Conservation (phyloP, 2,113 vertebrate genomes). For the Heterocephalus glaber region DNA sequence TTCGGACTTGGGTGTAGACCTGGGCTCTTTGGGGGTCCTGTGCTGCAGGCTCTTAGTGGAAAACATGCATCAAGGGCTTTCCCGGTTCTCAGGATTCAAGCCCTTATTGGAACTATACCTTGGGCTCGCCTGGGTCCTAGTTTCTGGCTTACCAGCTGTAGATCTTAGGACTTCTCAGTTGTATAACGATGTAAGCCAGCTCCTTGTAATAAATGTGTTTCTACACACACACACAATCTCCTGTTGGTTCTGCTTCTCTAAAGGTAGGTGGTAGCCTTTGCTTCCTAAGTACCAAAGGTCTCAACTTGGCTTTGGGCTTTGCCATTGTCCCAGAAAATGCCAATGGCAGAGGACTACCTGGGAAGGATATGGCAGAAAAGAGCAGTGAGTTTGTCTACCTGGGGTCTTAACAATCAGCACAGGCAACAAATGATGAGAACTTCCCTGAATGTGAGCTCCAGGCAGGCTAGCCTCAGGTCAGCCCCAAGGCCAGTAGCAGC, state of each 20-base stretch:
- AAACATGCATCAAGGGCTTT: accelerated
- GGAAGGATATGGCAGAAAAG: neutral
- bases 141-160: neutral
- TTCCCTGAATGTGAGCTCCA: too few relatives aligned
- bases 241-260: neutral
- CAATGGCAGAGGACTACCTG: neutral
- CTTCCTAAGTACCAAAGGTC: neutral
- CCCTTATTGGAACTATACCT: too few relatives aligned
- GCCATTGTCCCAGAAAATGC: accelerated
- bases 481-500: neutral
- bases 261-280: neutral
- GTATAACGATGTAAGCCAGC: accelerated
- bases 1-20: accelerated
- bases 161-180: neutral
- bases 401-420: accelerated
- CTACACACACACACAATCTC: accelerated
- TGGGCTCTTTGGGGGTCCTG: neutral
- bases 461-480: neutral
- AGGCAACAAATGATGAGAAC: accelerated
- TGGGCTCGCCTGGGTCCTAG: too few relatives aligned
- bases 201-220: neutral
- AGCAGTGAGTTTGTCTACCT: neutral
- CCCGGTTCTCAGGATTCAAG: neutral
- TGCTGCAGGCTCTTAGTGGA: neutral
- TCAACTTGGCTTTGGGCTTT: neutral